Conservation (phyloP, 92 coral and sea anemone genomes). For the Ricordea florida region DNA sequence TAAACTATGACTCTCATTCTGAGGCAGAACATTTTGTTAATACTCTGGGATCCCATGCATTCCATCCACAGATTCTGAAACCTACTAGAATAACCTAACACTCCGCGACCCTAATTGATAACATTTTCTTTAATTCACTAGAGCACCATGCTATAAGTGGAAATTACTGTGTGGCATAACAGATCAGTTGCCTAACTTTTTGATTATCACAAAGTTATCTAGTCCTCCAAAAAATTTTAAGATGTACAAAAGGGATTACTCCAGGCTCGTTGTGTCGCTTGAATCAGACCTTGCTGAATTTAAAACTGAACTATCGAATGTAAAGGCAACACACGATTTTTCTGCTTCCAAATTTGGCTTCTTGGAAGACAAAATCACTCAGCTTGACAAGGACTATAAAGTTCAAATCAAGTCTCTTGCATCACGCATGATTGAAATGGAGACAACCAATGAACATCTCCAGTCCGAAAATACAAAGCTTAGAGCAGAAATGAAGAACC, state of each 20-base stretch:
- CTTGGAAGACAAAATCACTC: conserved; percentile 5
- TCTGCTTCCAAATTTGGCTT: not conserved
- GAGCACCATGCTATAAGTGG: conserved; percentile 69
- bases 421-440: not conserved
- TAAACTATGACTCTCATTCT: conserved; percentile 29
- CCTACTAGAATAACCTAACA: conserved; percentile 59
- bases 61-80: conserved; percentile 59
- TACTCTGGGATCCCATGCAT: conserved; percentile 53
- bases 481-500: not conserved
- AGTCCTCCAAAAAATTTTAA: conserved; percentile 6
- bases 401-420: not conserved
- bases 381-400: not conserved
- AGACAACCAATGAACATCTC: not conserved
- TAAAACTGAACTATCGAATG: not conserved
- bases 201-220: conserved; percentile 18
- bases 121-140: conserved; percentile 49
- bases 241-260: conserved; percentile 45
- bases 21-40: conserved; percentile 51
- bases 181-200: conserved; percentile 58
- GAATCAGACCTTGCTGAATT: not conserved
- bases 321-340: not conserved
- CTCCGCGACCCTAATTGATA: conserved; percentile 47
- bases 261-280: not conserved
- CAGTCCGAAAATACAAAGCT: not conserved
- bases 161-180: conserved; percentile 58